Percentiles rank a stretch among this genome's conserved stretches.
Evolutionary conservation across 1,140 invertebrate species (phyloP).

Genomic region (Battus philenor): DNA sequence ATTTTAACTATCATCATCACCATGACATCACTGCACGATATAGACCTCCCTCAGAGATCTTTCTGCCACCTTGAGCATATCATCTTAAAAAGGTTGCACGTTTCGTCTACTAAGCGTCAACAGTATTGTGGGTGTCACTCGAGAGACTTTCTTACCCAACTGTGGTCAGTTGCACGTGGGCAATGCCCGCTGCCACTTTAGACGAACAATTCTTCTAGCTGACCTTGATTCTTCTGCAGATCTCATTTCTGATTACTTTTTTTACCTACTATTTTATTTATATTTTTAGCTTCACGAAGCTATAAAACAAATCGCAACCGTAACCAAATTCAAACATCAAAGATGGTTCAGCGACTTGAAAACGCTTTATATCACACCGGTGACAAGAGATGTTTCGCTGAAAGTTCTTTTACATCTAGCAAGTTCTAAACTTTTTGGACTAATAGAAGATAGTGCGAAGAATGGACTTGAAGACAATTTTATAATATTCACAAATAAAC

Average conservation of each 20-base stretch:
- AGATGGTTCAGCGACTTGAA: slow-evolving; percentile 46
- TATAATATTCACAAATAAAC: slow-evolving; percentile 25
- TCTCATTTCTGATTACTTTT: neutral
- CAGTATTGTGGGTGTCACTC: no score
- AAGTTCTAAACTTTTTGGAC: slow-evolving; percentile 26
- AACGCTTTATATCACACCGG: slow-evolving; percentile 31
- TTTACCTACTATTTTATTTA: neutral
- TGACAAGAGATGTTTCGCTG: slow-evolving; percentile 21
- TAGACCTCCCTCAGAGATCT: no score
- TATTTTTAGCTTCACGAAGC: slow-evolving; percentile 48
- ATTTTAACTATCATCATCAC: no score
- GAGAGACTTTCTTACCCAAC: no score
- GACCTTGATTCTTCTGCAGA: no score
- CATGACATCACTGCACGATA: no score
- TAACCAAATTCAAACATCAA: slow-evolving; percentile 39
- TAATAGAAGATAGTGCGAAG: slow-evolving; percentile 36
- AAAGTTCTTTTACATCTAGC: slow-evolving; percentile 41
- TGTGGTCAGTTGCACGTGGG: no score
- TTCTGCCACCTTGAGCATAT: no score
- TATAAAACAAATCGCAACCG: slow-evolving; percentile 37
- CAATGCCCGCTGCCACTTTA: no score
- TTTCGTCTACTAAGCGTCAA: no score
- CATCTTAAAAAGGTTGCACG: no score
- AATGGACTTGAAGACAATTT: slow-evolving; percentile 29
- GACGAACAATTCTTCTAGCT: no score